A percentile compares a stretch with the other conserved stretches of the same genome.
Conservation (phyloP, 1,140 invertebrate genomes). For the Proales similis region DNA sequence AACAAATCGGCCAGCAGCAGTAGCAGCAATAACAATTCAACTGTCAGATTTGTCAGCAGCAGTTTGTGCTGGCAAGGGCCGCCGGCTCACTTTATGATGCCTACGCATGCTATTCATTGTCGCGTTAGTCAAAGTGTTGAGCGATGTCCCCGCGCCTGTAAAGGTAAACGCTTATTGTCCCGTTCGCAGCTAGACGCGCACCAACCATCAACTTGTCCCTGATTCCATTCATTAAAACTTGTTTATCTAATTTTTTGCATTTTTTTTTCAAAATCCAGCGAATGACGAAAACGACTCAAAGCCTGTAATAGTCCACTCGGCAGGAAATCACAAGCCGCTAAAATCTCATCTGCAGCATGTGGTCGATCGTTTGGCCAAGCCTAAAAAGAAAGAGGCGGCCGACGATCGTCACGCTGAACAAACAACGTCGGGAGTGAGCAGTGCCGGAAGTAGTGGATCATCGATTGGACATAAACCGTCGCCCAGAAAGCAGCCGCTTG, state of each 20-base stretch:
- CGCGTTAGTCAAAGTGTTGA: constrained; percentile 36
- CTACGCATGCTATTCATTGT: constrained; percentile 37
- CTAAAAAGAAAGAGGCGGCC: constrained; percentile 10
- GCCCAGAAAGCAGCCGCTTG: too few relatives aligned
- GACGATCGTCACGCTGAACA: too few relatives aligned
- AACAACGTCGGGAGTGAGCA: too few relatives aligned
- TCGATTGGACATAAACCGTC: too few relatives aligned
- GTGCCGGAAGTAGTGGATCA: too few relatives aligned
- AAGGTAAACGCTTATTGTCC: constrained; percentile 15
- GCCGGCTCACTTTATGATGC: constrained; percentile 37
- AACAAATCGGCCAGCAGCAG: constrained; percentile 8
- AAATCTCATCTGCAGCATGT: constrained; percentile 20
- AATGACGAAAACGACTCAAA: not conserved
- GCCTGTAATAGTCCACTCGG: not conserved
- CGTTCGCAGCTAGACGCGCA: not conserved
- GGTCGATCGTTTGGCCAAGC: constrained; percentile 14
- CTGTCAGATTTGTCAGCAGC: constrained; percentile 5
- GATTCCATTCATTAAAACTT: not conserved
- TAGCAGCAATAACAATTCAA: constrained; percentile 17
- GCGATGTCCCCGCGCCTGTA: constrained; percentile 34
- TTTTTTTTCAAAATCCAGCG: not conserved
- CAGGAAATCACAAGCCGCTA: not conserved
- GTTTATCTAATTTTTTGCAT: not conserved
- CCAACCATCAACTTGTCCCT: too few relatives aligned
- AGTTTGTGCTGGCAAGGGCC: constrained; percentile 25